These are phyloP conservation scores for Anarsia innoxiella DNA, from an alignment of 2,888 invertebrate species.

Conservation along the genomic window DNA sequence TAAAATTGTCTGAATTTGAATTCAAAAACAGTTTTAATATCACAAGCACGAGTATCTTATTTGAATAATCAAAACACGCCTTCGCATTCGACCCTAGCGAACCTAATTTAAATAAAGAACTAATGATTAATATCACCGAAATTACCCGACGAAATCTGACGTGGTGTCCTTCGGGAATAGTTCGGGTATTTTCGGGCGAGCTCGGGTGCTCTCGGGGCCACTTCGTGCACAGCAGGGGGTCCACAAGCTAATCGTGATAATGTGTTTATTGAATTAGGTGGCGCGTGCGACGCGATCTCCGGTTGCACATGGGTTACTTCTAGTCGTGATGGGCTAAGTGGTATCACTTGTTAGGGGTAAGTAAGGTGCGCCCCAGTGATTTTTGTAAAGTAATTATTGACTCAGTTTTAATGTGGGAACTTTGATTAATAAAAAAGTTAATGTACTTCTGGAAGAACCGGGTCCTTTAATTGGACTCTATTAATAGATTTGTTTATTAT, in stretches of 20 bases:
- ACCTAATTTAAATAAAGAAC: conserved; percentile 53
- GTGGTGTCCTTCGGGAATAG: conserved; percentile 43
- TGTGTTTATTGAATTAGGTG: conserved; percentile 74
- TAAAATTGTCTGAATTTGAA: too few relatives aligned
- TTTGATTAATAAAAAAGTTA: too few relatives aligned
- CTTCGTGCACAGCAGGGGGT: conserved; percentile 36
- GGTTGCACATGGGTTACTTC: conserved; percentile 43
- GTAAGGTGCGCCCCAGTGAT: conserved; percentile 20
- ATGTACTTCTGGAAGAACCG: too few relatives aligned
- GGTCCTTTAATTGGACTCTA: too few relatives aligned
- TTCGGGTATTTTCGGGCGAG: conserved; percentile 30
- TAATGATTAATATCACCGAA: conserved; percentile 54
- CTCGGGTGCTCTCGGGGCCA: conserved; percentile 6
- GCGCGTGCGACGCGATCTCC: conserved; percentile 59
- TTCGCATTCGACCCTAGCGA: conserved; percentile 12
- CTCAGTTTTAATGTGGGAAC: conserved; percentile 1
- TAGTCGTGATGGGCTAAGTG: conserved; percentile 30
- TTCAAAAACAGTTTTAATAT: conserved; percentile 4
- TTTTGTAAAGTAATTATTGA: conserved; percentile 14
- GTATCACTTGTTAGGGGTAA: conserved; percentile 38
- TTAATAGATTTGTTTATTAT: too few relatives aligned
- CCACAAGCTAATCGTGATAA: conserved; percentile 69
- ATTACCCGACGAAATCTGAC: conserved; percentile 57
- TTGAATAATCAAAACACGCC: conserved; percentile 11
- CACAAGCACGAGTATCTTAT: conserved; percentile 1